These are phyloP conservation scores for Stigmatopora argus DNA, from an alignment of 2,113 vertebrate genomes.

Conservation along the genomic window DNA sequence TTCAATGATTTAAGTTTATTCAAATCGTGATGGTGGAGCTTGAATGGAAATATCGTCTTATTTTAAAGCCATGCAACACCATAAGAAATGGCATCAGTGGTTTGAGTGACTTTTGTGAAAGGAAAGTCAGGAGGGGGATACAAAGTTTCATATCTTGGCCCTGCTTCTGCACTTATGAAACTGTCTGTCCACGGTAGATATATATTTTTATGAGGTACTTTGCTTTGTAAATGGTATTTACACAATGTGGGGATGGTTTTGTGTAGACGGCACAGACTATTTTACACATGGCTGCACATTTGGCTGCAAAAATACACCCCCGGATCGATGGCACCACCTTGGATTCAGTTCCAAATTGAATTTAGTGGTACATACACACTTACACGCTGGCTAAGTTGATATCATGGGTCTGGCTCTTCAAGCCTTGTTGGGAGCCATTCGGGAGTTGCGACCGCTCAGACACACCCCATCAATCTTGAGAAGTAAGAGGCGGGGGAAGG, in stretches of 20 bases:
- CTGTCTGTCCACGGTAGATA: too few species aligned
- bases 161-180: too few species aligned
- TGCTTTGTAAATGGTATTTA: too few species aligned
- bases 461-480: constrained; percentile 5
- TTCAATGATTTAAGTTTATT: too few species aligned
- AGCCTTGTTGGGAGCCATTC: not conserved
- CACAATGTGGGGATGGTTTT: not conserved
- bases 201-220: too few species aligned
- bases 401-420: not conserved
- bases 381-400: not conserved
- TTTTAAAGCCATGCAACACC: too few species aligned
- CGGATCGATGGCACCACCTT: not conserved
- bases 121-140: too few species aligned
- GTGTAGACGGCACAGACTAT: not conserved
- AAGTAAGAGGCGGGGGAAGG: not conserved
- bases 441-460: constrained; percentile 1
- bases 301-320: not conserved
- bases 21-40: too few species aligned
- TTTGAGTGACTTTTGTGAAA: too few species aligned
- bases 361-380: not conserved
- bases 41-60: too few species aligned
- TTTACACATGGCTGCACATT: not conserved
- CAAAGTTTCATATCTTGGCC: too few species aligned
- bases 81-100: too few species aligned
- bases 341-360: constrained; percentile 3